phyloP scores from a whole-genome alignment of 2,888 invertebrate species.

The Charanyca ferruginea region DNA sequence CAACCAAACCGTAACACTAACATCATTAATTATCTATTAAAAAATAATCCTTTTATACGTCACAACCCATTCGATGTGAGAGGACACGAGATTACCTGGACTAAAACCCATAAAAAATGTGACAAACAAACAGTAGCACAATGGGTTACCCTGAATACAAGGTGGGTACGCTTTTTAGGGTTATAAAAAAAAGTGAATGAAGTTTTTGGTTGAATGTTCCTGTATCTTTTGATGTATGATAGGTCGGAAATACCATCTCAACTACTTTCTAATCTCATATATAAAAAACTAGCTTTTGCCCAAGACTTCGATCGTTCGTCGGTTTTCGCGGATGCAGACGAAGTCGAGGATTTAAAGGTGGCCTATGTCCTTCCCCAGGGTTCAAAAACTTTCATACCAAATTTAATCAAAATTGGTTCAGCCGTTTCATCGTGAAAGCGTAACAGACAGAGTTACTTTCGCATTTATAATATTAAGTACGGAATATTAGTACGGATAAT shows the following conservation, averaged over 20 bases:
- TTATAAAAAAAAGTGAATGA: slow-evolving; percentile 67
- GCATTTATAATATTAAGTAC: too few species aligned
- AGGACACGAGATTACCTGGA: slow-evolving; percentile 89
- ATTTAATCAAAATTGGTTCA: too few species aligned
- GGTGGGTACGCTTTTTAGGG: slow-evolving; percentile 71
- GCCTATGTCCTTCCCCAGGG: too few species aligned
- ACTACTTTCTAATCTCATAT: neutral
- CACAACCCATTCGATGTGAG: slow-evolving; percentile 85
- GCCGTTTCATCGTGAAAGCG: too few species aligned
- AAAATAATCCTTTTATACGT: slow-evolving; percentile 89
- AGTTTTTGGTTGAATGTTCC: slow-evolving; percentile 16
- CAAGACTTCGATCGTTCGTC: too few species aligned
- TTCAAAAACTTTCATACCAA: too few species aligned
- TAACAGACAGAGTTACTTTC: too few species aligned
- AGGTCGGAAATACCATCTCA: neutral
- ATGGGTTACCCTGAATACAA: slow-evolving; percentile 79
- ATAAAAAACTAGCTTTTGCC: too few species aligned
- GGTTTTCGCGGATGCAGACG: too few species aligned
- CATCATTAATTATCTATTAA: slow-evolving; percentile 90
- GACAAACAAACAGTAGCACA: slow-evolving; percentile 84
- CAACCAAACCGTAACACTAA: slow-evolving; percentile 70
- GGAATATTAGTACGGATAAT: too few species aligned
- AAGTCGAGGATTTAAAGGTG: too few species aligned
- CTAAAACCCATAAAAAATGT: slow-evolving; percentile 86
- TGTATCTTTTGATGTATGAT: slow-evolving; percentile 26